Conservation (phyloP, 2,888 invertebrate species). For the Cistogaster globosa region DNA sequence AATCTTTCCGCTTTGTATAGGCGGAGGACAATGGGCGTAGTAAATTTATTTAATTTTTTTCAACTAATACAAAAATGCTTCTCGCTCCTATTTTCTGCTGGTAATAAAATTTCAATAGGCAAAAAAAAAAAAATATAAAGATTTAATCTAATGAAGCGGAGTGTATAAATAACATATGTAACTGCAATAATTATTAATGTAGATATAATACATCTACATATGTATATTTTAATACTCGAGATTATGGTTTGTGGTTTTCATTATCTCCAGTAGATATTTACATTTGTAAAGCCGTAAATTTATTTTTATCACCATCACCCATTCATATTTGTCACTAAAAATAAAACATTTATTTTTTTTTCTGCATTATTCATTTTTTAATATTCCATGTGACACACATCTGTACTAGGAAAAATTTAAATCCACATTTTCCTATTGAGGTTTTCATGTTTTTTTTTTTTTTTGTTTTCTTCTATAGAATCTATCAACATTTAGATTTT, state of each 20-base stretch:
- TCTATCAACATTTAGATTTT: constrained; percentile 39
- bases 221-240: neutral
- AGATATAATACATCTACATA: neutral
- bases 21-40: too few relatives aligned
- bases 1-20: too few relatives aligned
- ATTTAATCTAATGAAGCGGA: too few relatives aligned
- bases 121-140: too few relatives aligned
- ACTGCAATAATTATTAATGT: constrained; percentile 28
- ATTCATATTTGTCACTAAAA: constrained; percentile 27
- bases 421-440: constrained; percentile 27
- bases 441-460: constrained; percentile 29
- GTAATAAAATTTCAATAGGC: too few relatives aligned
- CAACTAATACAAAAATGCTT: too few relatives aligned
- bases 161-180: neutral
- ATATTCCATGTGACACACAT: constrained; percentile 24
- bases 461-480: too few relatives aligned
- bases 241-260: constrained; percentile 33
- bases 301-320: constrained; percentile 44
- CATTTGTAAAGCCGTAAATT: constrained; percentile 25
- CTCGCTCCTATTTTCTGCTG: too few relatives aligned
- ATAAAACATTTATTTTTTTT: constrained; percentile 18
- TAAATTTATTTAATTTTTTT: too few relatives aligned
- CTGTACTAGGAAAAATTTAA: constrained; percentile 23
- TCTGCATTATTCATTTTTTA: constrained; percentile 25
- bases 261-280: constrained; percentile 45